Evolutionary conservation across 2,113 vertebrate species (phyloP).

Genomic region (Gavialis gangeticus): DNA sequence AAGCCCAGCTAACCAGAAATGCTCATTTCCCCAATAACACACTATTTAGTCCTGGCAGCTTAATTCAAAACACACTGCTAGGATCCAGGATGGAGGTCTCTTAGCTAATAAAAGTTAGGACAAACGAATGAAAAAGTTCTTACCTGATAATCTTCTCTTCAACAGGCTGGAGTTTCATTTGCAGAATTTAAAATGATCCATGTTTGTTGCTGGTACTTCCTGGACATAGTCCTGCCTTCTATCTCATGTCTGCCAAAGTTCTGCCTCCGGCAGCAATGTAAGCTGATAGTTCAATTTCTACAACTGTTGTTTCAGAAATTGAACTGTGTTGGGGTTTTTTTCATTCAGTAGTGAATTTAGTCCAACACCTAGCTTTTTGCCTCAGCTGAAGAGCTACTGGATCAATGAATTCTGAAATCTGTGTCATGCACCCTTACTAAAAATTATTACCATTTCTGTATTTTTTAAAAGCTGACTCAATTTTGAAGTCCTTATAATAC

Average conservation of each 20-base stretch:
- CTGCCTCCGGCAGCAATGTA: not conserved
- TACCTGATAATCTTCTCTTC: not conserved
- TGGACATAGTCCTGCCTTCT: not conserved
- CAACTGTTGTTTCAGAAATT: rapidly evolving
- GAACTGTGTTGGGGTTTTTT: not conserved
- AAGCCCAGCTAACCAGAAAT: not conserved
- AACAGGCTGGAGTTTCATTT: rapidly evolving
- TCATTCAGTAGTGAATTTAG: not conserved
- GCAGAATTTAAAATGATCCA: rapidly evolving
- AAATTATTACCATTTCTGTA: not conserved
- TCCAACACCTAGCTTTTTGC: not conserved
- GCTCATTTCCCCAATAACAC: not conserved
- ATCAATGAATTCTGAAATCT: not conserved
- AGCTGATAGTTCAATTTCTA: no score
- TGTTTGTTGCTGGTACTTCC: not conserved
- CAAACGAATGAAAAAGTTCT: not conserved
- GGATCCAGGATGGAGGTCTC: rapidly evolving
- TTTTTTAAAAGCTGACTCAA: not conserved
- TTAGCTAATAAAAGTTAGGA: not conserved
- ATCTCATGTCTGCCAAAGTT: not conserved
- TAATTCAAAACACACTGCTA: rapidly evolving
- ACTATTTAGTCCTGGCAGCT: not conserved
- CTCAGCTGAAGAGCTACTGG: not conserved
- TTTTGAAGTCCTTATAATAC: not conserved
- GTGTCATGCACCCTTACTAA: not conserved